A percentile compares a stretch with the other conserved stretches of the same genome.
Evolutionary conservation across 1,140 invertebrate species (phyloP).

Genomic region (Sipha flava): DNA sequence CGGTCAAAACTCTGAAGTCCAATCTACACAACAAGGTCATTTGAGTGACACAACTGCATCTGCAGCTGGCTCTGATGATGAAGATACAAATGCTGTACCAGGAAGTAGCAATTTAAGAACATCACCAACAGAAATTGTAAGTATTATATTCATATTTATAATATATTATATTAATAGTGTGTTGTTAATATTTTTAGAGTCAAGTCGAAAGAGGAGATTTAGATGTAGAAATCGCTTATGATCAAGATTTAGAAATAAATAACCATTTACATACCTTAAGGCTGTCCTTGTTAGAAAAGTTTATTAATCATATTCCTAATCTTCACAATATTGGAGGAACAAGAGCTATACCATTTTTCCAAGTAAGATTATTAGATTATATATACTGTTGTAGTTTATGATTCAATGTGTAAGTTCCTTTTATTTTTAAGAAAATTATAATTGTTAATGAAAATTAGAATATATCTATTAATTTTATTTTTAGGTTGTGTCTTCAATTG

Average conservation of each 20-base stretch:
- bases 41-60: constrained; percentile 73
- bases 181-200: neutral
- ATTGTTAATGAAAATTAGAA: too few species aligned
- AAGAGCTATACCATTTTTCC: constrained; percentile 80
- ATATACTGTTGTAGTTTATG: neutral
- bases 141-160: neutral
- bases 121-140: constrained; percentile 71
- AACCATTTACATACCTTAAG: constrained; percentile 17
- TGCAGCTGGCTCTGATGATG: constrained; percentile 82
- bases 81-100: constrained; percentile 86
- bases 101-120: constrained; percentile 84
- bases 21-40: constrained; percentile 46
- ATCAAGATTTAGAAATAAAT: constrained; percentile 2
- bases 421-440: too few species aligned
- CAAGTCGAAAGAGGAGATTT: neutral
- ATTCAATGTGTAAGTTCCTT: neutral
- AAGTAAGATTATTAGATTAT: constrained; percentile 48
- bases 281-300: constrained; percentile 51
- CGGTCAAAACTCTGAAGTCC: constrained; percentile 13
- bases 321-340: constrained; percentile 62
- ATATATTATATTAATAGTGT: neutral
- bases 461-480: too few species aligned
- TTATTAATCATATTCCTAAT: constrained; percentile 55
- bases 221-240: neutral
- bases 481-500: constrained; percentile 5